Evolutionary conservation across 2,113 vertebrate species (phyloP).

Genomic region (Cololabis saira): DNA sequence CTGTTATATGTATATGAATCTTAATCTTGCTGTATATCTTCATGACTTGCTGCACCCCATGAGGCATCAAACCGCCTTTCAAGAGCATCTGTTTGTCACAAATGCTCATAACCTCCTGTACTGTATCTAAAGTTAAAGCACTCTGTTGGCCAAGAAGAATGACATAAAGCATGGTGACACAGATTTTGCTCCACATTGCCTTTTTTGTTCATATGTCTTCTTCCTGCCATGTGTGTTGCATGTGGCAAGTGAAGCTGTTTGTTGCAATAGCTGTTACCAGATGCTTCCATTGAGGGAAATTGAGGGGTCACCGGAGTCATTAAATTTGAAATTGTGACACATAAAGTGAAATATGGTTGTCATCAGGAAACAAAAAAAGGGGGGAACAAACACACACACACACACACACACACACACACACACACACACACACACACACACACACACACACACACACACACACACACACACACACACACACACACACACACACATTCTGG

Average conservation of each 20-base stretch:
- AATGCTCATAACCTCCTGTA: not conserved
- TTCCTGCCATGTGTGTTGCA: constrained; percentile 8
- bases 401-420: too few relatives aligned
- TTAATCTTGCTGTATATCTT: too few relatives aligned
- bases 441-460: too few relatives aligned
- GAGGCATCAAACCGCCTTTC: too few relatives aligned
- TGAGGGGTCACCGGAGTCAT: not conserved
- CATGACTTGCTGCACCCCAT: too few relatives aligned
- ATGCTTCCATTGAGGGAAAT: constrained; percentile 1
- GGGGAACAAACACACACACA: too few relatives aligned
- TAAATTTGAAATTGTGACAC: constrained; percentile 3
- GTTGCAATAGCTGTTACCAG: constrained; percentile 2
- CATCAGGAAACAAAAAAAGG: not conserved
- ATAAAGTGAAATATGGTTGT: not conserved
- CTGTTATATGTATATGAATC: too few relatives aligned
- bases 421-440: too few relatives aligned
- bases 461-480: too few relatives aligned
- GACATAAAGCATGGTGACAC: not conserved
- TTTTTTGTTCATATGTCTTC: not conserved
- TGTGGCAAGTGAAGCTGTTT: not conserved
- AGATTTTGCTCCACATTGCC: not conserved
- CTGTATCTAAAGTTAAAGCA: not conserved
- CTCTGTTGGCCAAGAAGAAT: not conserved
- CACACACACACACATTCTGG: too few relatives aligned
- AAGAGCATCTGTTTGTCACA: too few relatives aligned